These are phyloP conservation scores for Anastrepha obliqua DNA, from an alignment of 1,140 invertebrate species.

Conservation along the genomic window DNA sequence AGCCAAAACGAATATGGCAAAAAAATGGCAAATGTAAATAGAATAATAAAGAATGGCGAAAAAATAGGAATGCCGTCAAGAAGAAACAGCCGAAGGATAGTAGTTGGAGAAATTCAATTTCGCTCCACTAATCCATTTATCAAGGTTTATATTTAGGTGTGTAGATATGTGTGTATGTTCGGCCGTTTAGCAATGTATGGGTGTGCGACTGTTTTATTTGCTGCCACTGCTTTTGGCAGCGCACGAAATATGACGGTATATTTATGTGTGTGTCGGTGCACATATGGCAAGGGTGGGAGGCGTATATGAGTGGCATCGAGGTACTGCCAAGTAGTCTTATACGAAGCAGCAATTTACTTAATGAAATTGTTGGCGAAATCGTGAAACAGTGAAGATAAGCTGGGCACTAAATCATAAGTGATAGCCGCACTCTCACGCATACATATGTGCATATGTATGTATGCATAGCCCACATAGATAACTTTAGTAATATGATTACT, in stretches of 20 bases:
- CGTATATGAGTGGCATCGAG: background rate
- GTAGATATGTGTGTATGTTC: too few relatives aligned
- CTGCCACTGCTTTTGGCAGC: background rate
- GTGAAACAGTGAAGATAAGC: background rate
- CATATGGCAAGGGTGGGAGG: background rate
- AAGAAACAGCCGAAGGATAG: background rate
- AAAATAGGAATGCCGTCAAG: background rate
- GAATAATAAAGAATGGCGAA: background rate
- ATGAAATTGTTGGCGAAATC: slow-evolving; percentile 51
- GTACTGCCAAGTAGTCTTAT: background rate
- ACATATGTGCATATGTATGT: background rate
- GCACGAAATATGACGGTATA: background rate
- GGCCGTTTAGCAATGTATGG: background rate
- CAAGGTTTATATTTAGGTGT: background rate
- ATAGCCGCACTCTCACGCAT: background rate
- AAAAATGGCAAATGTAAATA: background rate
- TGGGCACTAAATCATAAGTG: background rate
- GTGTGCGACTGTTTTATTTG: background rate
- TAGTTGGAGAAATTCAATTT: slow-evolving; percentile 46
- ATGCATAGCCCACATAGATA: background rate
- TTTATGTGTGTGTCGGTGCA: background rate
- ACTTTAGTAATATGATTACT: background rate
- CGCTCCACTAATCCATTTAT: slow-evolving; percentile 49
- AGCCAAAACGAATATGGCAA: background rate
- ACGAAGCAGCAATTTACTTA: slow-evolving; percentile 35